These are phyloP conservation scores for Patella ulyssiponensis DNA, from an alignment of 2,888 invertebrate genomes.

Conservation along the genomic window DNA sequence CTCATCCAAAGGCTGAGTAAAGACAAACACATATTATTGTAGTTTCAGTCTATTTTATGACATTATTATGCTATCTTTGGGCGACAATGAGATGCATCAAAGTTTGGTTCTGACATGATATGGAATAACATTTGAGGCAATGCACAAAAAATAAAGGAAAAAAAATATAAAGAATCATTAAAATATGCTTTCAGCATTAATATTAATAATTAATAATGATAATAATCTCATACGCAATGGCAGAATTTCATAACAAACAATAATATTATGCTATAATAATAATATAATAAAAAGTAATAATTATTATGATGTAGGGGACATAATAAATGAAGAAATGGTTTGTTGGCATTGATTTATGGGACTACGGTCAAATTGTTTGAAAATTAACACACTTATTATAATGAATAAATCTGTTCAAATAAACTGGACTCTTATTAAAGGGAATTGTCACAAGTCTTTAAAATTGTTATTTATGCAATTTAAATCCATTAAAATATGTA, in stretches of 20 bases:
- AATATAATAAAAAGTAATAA: slow-evolving; percentile 5
- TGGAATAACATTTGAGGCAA: slow-evolving; percentile 6
- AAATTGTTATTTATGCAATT: too few species aligned
- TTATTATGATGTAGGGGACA: too few species aligned
- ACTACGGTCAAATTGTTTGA: too few species aligned
- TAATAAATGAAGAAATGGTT: too few species aligned
- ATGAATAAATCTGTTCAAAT: too few species aligned
- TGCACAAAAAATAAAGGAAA: not conserved
- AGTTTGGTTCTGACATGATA: slow-evolving; percentile 8
- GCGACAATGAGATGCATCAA: slow-evolving; percentile 4
- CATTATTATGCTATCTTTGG: slow-evolving; percentile 8
- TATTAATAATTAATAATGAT: slow-evolving; percentile 5
- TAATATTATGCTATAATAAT: slow-evolving; percentile 13
- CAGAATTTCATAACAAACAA: slow-evolving; percentile 9
- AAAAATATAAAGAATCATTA: not conserved
- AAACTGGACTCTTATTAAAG: too few species aligned
- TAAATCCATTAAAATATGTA: too few species aligned
- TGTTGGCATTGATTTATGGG: too few species aligned
- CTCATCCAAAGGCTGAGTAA: not conserved
- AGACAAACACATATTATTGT: not conserved
- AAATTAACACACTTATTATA: too few species aligned
- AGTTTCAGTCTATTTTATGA: slow-evolving; percentile 2
- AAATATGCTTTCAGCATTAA: slow-evolving; percentile 3
- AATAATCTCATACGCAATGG: slow-evolving; percentile 7
- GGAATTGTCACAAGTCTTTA: too few species aligned